A percentile compares a stretch with the other conserved stretches of the same genome.
These are phyloP conservation scores for Colostygia pectinataria DNA, from an alignment of 2,888 invertebrate genomes.

Conservation along the genomic window DNA sequence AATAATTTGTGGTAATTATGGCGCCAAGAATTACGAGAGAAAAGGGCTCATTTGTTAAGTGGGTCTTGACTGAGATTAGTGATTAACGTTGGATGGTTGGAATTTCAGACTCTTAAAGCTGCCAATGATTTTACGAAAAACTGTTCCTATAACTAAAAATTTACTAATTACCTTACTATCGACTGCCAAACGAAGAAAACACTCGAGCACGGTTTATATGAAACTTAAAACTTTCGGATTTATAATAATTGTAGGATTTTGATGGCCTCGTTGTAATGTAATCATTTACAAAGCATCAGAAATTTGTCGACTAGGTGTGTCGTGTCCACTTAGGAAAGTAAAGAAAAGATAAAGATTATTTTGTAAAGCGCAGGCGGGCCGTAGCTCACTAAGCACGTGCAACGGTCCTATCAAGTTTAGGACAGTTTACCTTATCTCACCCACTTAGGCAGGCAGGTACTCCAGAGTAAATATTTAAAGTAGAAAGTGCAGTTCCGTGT, in stretches of 20 bases:
- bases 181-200: no score
- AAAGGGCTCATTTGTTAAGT: constrained; percentile 49
- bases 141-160: no score
- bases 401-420: constrained; percentile 59
- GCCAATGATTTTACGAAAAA: background rate
- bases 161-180: no score
- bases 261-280: constrained; percentile 30
- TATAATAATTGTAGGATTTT: background rate
- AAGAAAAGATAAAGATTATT: constrained; percentile 62
- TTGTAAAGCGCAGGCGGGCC: constrained; percentile 52
- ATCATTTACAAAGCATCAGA: constrained; percentile 20
- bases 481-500: constrained; percentile 82
- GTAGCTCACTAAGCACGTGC: constrained; percentile 51
- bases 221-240: no score
- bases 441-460: constrained; percentile 57
- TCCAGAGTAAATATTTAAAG: constrained; percentile 75
- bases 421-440: constrained; percentile 76
- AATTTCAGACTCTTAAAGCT: constrained; percentile 2
- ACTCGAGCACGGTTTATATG: no score
- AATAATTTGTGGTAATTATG: constrained; percentile 54
- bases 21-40: constrained; percentile 48
- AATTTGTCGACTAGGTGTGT: constrained; percentile 43
- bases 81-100: constrained; percentile 13
- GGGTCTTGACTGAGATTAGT: constrained; percentile 28
- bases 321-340: constrained; percentile 59